Percentiles rank a stretch among this genome's conserved stretches.
Conservation (phyloP, 2,888 invertebrate genomes). For the Cantharis nigra region DNA sequence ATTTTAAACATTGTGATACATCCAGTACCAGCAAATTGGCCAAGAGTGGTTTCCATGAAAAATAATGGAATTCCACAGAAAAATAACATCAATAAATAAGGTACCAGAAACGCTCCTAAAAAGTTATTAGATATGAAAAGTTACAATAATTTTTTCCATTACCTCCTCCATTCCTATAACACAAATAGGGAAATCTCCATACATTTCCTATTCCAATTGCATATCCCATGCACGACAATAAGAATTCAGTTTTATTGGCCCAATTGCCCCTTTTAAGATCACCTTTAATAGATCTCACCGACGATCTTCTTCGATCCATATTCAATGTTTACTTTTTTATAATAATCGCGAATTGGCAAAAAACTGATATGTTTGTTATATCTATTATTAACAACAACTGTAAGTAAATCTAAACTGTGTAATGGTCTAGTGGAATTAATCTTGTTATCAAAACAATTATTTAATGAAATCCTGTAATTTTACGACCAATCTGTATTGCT, state of each 20-base stretch:
- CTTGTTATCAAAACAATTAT: constrained; percentile 25
- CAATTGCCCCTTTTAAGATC: constrained; percentile 65
- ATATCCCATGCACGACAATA: constrained; percentile 81
- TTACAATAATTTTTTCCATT: constrained; percentile 32
- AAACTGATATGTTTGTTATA: background rate
- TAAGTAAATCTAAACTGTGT: background rate
- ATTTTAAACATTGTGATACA: constrained; percentile 81
- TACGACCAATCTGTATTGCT: constrained; percentile 17
- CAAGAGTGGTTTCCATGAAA: constrained; percentile 84
- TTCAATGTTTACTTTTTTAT: background rate
- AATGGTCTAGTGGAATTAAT: background rate
- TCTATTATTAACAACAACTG: background rate
- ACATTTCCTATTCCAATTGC: constrained; percentile 86
- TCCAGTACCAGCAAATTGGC: constrained; percentile 83
- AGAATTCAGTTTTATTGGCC: constrained; percentile 76
- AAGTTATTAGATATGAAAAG: constrained; percentile 4
- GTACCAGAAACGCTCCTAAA: constrained; percentile 84
- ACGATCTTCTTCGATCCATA: constrained; percentile 24
- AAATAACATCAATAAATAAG: constrained; percentile 80
- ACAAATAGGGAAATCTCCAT: constrained; percentile 85
- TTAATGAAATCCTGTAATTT: constrained; percentile 14
- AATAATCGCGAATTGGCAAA: background rate
- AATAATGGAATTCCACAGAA: constrained; percentile 86
- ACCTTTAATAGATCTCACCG: constrained; percentile 13
- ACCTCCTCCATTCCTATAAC: constrained; percentile 87